phyloP scores from a whole-genome alignment of 1,140 invertebrate species.

The Drosophila grimshawi region DNA sequence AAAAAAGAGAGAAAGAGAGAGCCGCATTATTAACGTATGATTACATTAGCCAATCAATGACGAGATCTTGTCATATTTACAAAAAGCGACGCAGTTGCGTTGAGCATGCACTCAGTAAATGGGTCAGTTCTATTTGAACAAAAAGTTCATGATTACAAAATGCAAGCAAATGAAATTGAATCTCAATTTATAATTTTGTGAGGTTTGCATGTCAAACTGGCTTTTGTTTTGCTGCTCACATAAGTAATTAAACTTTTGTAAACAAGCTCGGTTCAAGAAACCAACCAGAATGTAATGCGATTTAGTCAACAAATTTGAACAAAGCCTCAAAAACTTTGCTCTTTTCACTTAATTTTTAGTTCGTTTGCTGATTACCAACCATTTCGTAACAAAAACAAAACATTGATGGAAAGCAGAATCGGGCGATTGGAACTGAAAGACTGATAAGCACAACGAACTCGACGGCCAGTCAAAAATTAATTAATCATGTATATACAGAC shows the following conservation, averaged over 20 bases:
- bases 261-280: slow-evolving; percentile 57
- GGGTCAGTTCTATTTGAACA: neutral
- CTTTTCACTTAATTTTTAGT: slow-evolving; percentile 30
- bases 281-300: slow-evolving; percentile 20
- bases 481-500: slow-evolving; percentile 6
- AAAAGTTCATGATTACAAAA: too few relatives aligned
- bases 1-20: slow-evolving; percentile 80
- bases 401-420: slow-evolving; percentile 19
- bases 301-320: slow-evolving; percentile 29
- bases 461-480: slow-evolving; percentile 3
- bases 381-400: slow-evolving; percentile 75
- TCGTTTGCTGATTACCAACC: slow-evolving; percentile 54
- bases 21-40: neutral
- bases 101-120: slow-evolving; percentile 18
- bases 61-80: neutral
- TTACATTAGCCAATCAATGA: slow-evolving; percentile 11
- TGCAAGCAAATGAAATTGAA: too few relatives aligned
- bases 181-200: neutral
- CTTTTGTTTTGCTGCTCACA: neutral
- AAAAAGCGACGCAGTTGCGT: neutral
- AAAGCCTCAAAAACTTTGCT: slow-evolving; percentile 33
- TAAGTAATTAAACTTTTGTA: slow-evolving; percentile 13
- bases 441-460: slow-evolving; percentile 54
- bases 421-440: slow-evolving; percentile 9
- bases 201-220: neutral